Base-by-base conservation (phyloP, 2,888 invertebrate species). In the Cosmopolites sordidus region DNA sequence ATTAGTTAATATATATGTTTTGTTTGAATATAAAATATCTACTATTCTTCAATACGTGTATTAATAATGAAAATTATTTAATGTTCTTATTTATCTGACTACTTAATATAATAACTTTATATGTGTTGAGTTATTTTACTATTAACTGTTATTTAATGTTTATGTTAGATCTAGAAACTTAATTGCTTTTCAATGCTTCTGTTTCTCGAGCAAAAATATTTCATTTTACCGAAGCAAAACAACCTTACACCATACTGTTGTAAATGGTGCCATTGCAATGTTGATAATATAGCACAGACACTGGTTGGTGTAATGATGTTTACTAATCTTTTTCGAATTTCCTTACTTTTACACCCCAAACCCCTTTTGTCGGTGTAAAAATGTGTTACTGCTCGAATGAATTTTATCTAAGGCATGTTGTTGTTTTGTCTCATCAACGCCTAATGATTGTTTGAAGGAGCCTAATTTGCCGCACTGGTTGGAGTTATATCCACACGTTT, bases 41-140 rank as follows among this genome's bases (percentile, higher is more conserved):
- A n/a, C n/a, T n/a, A 22, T 22, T 22, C 3, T 22, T 8, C 22
- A 22, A 22, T 5, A 22, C 22, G n/a, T n/a, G n/a, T n/a, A n/a
- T n/a, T n/a, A 22, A 22, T 22, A 22, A 22, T 22, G 22, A 22
- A 22, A 22, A 22, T 33, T 12, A 33, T 11, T 33, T 12, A 12
- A 33, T 33, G 33, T 33, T 33, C 33, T 33, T 33, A n/a, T 33
- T 33, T 33, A 33, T 33, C 5, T 33, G 33, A 9, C 12, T 22
- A 22, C 8, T 22, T 22, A 22, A 33, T 33, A 33, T 33, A 33
- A 33, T 33, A 33, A 11, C 33, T 33, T 17, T 49, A 49, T 49
- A 41, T 46, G 22, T 42, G 49, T 49, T 49, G n/a, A 43, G 43
- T 49, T 37, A 22, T 37, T 43, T 49, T 43, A 44, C 11, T 43